Evolutionary conservation across 2,113 vertebrate species (phyloP).

Genomic region (Crotalus horridus): DNA sequence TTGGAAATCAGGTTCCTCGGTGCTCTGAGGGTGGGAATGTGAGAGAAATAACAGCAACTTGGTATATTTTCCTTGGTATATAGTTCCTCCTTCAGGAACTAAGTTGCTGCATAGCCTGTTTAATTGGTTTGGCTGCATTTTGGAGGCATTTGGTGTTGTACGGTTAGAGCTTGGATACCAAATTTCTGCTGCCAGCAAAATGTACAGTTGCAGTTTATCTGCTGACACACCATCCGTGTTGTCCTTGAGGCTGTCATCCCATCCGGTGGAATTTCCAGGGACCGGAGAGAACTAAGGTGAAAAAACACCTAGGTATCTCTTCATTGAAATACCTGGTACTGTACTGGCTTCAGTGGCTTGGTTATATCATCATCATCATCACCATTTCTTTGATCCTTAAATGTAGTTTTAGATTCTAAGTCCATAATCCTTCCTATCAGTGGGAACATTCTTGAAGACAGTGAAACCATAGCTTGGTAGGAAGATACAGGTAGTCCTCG

Average conservation of each 20-base stretch:
- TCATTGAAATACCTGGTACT: background rate
- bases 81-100: background rate
- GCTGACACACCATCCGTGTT: background rate
- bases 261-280: background rate
- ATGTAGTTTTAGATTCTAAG: background rate
- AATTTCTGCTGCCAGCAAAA: conserved; percentile 13
- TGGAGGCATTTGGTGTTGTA: background rate
- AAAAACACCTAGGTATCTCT: background rate
- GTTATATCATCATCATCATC: no score
- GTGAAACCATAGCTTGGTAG: background rate
- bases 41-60: background rate
- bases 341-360: background rate
- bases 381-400: background rate
- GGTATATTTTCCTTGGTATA: background rate
- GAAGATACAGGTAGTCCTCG: background rate
- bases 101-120: background rate
- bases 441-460: background rate
- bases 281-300: background rate
- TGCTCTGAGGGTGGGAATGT: background rate
- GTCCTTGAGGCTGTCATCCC: conserved; percentile 8
- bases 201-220: background rate
- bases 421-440: background rate
- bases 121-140: background rate
- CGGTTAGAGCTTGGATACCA: background rate
- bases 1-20: background rate